phyloP scores from a whole-genome alignment of 2,113 vertebrate genomes.

The Tautogolabrus adspersus region DNA sequence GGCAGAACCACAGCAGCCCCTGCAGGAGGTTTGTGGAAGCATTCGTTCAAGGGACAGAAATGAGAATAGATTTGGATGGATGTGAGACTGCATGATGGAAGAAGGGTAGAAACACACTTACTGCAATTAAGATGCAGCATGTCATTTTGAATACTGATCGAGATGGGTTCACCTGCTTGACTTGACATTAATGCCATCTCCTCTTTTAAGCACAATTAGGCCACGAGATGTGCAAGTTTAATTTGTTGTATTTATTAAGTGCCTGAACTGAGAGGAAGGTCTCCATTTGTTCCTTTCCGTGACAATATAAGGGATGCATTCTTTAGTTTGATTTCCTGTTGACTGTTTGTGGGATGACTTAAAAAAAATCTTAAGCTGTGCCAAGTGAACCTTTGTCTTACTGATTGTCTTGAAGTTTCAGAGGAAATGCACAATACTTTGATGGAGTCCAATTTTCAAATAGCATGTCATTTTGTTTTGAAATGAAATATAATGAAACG shows the following conservation, averaged over 20 bases:
- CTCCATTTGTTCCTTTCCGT: not conserved
- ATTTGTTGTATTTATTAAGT: not conserved
- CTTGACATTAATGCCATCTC: not conserved
- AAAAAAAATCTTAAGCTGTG: not conserved
- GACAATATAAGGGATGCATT: not conserved
- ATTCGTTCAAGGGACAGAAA: constrained; percentile 23
- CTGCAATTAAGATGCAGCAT: not conserved
- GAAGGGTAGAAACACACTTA: not conserved
- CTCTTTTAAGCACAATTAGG: not conserved
- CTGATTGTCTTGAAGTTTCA: not conserved
- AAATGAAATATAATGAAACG: too few relatives aligned
- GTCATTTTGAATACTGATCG: too few relatives aligned
- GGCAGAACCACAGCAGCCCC: constrained; percentile 85
- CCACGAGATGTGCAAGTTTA: not conserved
- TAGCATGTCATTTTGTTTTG: too few relatives aligned
- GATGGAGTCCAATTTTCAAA: too few relatives aligned
- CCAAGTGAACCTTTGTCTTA: not conserved
- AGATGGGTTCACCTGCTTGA: not conserved
- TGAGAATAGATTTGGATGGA: not conserved
- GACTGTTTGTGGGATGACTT: not conserved
- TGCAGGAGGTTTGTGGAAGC: constrained; percentile 76
- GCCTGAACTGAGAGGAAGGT: not conserved
- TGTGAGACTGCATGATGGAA: not conserved
- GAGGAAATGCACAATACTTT: not conserved
- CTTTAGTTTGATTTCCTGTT: not conserved